A percentile compares a stretch with the other conserved stretches of the same genome.
Evolutionary conservation across 1,140 invertebrate genomes (phyloP).

Genomic region (Bombus waltoni): DNA sequence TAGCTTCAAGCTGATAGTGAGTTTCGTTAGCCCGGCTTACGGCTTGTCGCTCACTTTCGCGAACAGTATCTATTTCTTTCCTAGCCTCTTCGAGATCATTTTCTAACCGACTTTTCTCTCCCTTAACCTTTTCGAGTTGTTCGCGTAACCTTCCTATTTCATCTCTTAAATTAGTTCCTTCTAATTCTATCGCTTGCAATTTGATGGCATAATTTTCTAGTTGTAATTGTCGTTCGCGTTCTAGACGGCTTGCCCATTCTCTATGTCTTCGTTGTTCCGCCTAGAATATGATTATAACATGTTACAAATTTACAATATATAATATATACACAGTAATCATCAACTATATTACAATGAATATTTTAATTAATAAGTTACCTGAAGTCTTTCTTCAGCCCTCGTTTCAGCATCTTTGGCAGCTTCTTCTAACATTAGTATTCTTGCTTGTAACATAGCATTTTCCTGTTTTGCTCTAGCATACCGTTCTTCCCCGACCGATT

Average conservation of each 20-base stretch:
- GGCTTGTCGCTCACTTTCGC: conserved; percentile 81
- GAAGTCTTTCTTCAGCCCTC: conserved; percentile 91
- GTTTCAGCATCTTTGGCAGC: conserved; percentile 94
- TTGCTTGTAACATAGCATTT: conserved; percentile 93
- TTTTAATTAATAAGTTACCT: conserved; percentile 61
- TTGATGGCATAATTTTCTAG: conserved; percentile 93
- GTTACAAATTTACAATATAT: neutral
- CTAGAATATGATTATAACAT: conserved; percentile 64
- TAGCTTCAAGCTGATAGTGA: conserved; percentile 80
- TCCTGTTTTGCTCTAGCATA: conserved; percentile 94
- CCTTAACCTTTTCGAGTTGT: conserved; percentile 84
- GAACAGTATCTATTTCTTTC: conserved; percentile 77
- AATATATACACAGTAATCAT: neutral
- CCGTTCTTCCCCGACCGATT: conserved; percentile 91
- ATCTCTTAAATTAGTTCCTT: conserved; percentile 89
- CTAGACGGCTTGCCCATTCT: conserved; percentile 90
- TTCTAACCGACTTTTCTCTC: conserved; percentile 84
- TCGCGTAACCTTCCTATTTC: conserved; percentile 86
- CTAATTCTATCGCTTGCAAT: conserved; percentile 90
- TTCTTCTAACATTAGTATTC: conserved; percentile 96
- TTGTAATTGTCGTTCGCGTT: conserved; percentile 93
- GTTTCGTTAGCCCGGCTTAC: conserved; percentile 80
- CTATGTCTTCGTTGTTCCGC: conserved; percentile 93
- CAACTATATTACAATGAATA: neutral
- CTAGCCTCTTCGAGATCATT: conserved; percentile 83